phyloP scores from a whole-genome alignment of 2,113 vertebrate species.

The Tychaedon coryphoeus region DNA sequence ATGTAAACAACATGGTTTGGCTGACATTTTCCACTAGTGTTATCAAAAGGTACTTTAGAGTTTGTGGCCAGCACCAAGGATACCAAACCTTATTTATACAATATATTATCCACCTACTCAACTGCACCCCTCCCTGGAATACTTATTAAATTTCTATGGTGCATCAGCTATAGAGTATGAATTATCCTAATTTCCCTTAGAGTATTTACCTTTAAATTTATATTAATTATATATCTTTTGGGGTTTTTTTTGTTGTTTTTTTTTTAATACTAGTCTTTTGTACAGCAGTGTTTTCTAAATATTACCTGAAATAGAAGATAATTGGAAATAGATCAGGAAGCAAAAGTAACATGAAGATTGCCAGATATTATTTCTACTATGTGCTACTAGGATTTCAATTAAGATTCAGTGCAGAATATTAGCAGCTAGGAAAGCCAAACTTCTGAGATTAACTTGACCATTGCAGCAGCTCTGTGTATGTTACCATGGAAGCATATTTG shows the following conservation, averaged over 20 bases:
- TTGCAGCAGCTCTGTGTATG: not conserved
- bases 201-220: not conserved
- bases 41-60: not conserved
- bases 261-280: not conserved
- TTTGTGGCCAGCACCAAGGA: not conserved
- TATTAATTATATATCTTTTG: not conserved
- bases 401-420: not conserved
- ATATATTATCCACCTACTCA: not conserved
- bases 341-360: not conserved
- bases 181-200: not conserved
- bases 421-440: not conserved
- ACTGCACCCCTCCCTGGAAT: not conserved
- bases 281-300: not conserved
- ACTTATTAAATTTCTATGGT: not conserved
- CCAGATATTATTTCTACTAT: not conserved
- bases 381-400: not conserved
- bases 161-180: not conserved
- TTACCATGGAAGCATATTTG: conserved; percentile 44
- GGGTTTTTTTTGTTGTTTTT: not conserved
- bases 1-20: not conserved
- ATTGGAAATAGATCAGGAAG: not conserved
- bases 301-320: not conserved
- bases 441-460: not conserved
- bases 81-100: not conserved
- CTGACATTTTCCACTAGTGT: not conserved